Evolutionary conservation across 2,797 vertebrate genomes (phyloP), one percentile per base, ranked within the genome.

Genomic region (Pachyuromys duprasi): DNA sequence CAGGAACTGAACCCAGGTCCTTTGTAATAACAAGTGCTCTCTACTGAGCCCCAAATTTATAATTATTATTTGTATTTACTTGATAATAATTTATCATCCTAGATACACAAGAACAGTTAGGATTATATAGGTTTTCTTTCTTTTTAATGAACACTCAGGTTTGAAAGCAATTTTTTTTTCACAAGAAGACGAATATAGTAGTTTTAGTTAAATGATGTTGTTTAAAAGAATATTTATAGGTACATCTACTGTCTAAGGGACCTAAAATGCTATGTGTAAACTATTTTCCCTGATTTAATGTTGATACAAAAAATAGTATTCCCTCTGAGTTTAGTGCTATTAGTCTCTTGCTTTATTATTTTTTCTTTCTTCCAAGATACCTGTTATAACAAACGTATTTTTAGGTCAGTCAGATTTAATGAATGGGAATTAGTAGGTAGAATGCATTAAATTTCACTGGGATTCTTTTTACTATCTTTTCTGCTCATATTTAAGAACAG

Each of bases 401-500:
- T 89, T 93, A 92, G 86, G 90, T 78, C 31, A 95, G 90, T 95
- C 93, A 90, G 22, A 81, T 91, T 94, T 94, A 87, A 91, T 96
- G 95, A 96, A 91, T 96, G 82, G 22, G 67, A 93, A 26, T 91
- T 91, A 67, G 42, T 60, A 96, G 90, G 42, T 93, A 94, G 65
- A 96, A 69, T 93, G 11, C 67, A 92, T 96, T 96, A 96, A 93
- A 80, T 93, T 94, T 95, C 83, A 86, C 49, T 76, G n/a, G 31
- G 65, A 78, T 95, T 63, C 94, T 96, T 97, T 95, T 95, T 91
- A 63, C 76, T 89, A 1, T 95, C 60, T 95, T 96, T 96, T 89
- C 82, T 96, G 72, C 76, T 97, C 86, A 90, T 96, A 96, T 93
- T 95, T 96, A 96, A 97, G 86, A 96, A 95, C 60, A 90, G 96